A percentile compares a stretch with the other conserved stretches of the same genome.
These are phyloP conservation scores for Onthophagus sagittarius DNA, from an alignment of 2,888 invertebrate species.

Conservation along the genomic window DNA sequence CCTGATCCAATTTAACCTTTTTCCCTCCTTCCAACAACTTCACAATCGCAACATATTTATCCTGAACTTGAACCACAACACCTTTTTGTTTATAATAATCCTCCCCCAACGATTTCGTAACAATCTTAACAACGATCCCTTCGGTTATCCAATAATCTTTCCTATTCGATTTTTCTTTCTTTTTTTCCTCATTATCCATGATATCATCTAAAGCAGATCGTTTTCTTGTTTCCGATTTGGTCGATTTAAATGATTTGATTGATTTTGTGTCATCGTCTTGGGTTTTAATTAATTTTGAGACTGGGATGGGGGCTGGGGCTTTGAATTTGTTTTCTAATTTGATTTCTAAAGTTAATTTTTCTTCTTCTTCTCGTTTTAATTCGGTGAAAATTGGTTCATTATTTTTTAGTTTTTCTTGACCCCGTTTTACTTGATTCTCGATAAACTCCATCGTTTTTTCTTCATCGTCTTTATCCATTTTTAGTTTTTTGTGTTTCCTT, in stretches of 20 bases:
- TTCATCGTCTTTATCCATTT: conserved; percentile 95
- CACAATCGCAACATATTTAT: conserved; percentile 75
- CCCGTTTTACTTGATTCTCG: conserved; percentile 76
- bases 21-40: conserved; percentile 70
- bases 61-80: conserved; percentile 68
- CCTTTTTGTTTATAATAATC: conserved; percentile 90
- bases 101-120: conserved; percentile 82
- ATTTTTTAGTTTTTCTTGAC: conserved; percentile 40
- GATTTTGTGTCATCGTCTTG: conserved; percentile 42
- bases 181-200: conserved; percentile 70
- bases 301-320: conserved; percentile 37
- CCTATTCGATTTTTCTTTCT: conserved; percentile 66
- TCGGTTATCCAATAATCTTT: conserved; percentile 86
- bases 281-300: conserved; percentile 61
- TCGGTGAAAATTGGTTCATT: conserved; percentile 59
- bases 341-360: conserved; percentile 56
- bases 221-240: conserved; percentile 31
- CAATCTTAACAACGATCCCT: conserved; percentile 83
- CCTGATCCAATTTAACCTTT: conserved; percentile 81
- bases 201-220: conserved; percentile 74
- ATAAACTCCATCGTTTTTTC: conserved; percentile 86
- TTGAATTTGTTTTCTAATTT: conserved; percentile 44
- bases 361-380: conserved; percentile 65
- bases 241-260: conserved; percentile 30
- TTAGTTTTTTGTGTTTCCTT: conserved; percentile 77